These are phyloP conservation scores for Blastobasis lacticolella DNA, from an alignment of 2,888 invertebrate species.

Conservation along the genomic window DNA sequence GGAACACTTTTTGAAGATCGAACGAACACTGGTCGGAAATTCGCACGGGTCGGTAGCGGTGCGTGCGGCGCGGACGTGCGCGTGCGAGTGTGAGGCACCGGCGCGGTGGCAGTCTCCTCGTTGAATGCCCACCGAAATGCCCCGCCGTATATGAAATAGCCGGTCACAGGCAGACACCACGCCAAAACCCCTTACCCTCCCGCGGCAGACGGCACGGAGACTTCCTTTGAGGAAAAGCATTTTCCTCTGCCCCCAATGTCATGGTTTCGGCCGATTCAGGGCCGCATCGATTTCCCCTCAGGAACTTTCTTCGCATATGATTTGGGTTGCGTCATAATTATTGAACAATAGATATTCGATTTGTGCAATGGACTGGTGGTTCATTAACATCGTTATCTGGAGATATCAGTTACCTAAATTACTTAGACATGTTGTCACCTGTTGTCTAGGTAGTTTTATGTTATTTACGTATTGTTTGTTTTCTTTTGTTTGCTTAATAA, in stretches of 20 bases:
- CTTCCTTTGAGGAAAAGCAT: conserved; percentile 33
- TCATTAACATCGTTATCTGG: too few relatives aligned
- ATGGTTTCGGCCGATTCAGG: too few relatives aligned
- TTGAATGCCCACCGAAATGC: conserved; percentile 74
- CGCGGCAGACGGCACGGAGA: conserved; percentile 50
- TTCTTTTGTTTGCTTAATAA: too few relatives aligned
- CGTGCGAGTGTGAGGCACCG: conserved; percentile 57
- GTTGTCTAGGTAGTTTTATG: too few relatives aligned
- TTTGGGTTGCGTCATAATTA: too few relatives aligned
- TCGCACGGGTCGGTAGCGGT: conserved; percentile 34
- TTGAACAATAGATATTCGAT: too few relatives aligned
- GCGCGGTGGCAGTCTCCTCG: conserved; percentile 70
- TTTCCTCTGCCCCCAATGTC: background rate
- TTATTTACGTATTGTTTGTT: too few relatives aligned
- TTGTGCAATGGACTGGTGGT: too few relatives aligned
- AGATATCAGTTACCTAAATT: too few relatives aligned
- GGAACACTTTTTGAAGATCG: conserved; percentile 21
- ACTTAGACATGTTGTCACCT: too few relatives aligned
- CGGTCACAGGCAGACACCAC: conserved; percentile 65
- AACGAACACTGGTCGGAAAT: conserved; percentile 34
- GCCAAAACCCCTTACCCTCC: conserved; percentile 68
- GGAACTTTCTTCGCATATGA: too few relatives aligned
- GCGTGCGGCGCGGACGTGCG: conserved; percentile 51
- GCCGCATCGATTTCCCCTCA: too few relatives aligned
- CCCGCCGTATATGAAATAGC: conserved; percentile 71